Evolutionary conservation across 2,888 invertebrate species (phyloP), one percentile per base, ranked within the genome.

Genomic region (Pyrochroa serraticornis): DNA sequence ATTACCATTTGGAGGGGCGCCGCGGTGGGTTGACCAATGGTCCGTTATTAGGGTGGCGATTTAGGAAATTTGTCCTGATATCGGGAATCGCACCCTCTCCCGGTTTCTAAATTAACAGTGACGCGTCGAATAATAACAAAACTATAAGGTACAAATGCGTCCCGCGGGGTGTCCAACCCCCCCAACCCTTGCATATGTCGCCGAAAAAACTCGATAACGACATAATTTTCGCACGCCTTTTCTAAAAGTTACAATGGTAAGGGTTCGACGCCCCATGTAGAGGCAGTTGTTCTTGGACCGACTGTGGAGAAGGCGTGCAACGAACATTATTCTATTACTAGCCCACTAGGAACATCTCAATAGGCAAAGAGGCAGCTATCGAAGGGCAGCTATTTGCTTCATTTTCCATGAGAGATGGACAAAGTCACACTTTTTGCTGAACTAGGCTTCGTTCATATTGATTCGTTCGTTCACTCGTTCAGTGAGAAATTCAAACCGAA

Each of bases 171-270:
- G 48, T 46, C 58, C 51, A 5, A 33, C 34, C n/a, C 36, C 12
- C 46, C 22, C 22, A 22, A 50, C 59, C 59, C 53, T 60, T 62
- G 65, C 69, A 71, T 69, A 71, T 71, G 71, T 71, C 69, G 68
- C 48, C 54, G 47, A 70, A 70, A 70, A 71, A 69, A 65, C 60
- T 67, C 65, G 67, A 70, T 74, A 71, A 73, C 70, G 72, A 72
- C 69, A 72, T 73, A 74, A 75, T 74, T 72, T 73, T 73, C 73
- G 72, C 73, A 73, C 73, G 74, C 75, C 74, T 74, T 72, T 72
- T 66, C 71, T 71, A 70, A 71, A 70, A 70, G 70, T 63, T 71
- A 69, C 72, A 70, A 70, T 69, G 65, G 65, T 65, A n/a, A n/a
- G 10, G 14, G 10, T 12, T n/a, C 12, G 39, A 39, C 9, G 39